These are phyloP conservation scores for Galeruca laticollis DNA, from an alignment of 2,888 invertebrate genomes.

Conservation along the genomic window DNA sequence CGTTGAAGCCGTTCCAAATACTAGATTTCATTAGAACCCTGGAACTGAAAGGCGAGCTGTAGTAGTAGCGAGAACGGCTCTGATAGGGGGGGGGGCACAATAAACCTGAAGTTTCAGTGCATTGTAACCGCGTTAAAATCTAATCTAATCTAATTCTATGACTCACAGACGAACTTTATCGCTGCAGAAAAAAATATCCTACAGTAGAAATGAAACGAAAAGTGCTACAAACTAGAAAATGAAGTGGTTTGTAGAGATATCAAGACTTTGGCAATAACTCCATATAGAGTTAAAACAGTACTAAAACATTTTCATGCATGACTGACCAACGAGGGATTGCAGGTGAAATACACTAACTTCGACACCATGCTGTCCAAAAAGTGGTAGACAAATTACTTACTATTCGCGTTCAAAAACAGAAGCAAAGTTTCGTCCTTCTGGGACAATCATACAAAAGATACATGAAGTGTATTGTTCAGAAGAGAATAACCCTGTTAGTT, in stretches of 20 bases:
- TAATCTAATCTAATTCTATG: too few species aligned
- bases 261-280: conserved; percentile 39
- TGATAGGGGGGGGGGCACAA: too few species aligned
- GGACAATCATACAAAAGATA: conserved; percentile 42
- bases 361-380: conserved; percentile 16
- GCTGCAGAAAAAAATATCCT: conserved; percentile 41
- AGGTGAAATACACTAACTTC: conserved; percentile 38
- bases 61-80: too few species aligned
- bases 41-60: too few species aligned
- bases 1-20: too few species aligned
- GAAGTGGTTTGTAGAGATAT: conserved; percentile 40
- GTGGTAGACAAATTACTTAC: background rate
- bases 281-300: conserved; percentile 42
- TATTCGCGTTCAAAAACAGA: conserved; percentile 37
- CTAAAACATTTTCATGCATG: conserved; percentile 42
- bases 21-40: too few species aligned
- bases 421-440: conserved; percentile 41
- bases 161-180: conserved; percentile 44
- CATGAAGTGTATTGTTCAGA: conserved; percentile 39
- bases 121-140: too few species aligned
- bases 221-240: too few species aligned
- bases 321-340: conserved; percentile 40
- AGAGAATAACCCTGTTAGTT: conserved; percentile 25
- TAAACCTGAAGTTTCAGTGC: too few species aligned
- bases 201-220: too few species aligned